phyloP scores from a whole-genome alignment of 1,140 invertebrate species.

The Achatina immaculata region DNA sequence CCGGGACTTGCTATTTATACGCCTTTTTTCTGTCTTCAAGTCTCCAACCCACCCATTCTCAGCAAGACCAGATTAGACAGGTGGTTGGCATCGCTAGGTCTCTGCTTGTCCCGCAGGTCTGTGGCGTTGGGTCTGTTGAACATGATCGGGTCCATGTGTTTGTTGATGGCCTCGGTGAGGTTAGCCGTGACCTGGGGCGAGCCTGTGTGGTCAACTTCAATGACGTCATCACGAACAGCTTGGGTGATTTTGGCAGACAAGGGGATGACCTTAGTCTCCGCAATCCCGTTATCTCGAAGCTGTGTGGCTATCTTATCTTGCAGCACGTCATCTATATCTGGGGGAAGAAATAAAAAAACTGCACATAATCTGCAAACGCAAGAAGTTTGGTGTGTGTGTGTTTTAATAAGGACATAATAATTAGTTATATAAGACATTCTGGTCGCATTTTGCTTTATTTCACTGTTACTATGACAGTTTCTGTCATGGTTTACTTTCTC shows the following conservation, averaged over 20 bases:
- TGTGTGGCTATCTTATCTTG: constrained; percentile 28
- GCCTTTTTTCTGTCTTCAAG: no score
- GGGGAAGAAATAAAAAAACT: not conserved
- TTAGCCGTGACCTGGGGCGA: constrained; percentile 23
- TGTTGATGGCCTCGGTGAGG: constrained; percentile 16
- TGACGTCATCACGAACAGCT: constrained; percentile 26
- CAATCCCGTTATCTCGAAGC: constrained; percentile 22
- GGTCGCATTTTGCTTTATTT: no score
- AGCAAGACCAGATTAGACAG: constrained; percentile 21
- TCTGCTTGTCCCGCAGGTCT: constrained; percentile 10
- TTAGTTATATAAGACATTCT: no score
- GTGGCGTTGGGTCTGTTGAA: constrained; percentile 21
- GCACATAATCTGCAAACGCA: not conserved
- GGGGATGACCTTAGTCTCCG: constrained; percentile 18
- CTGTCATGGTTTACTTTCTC: no score
- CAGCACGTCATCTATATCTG: constrained; percentile 21
- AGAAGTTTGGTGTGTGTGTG: no score
- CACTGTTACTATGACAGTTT: no score
- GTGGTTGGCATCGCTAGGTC: not conserved
- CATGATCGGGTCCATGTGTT: constrained; percentile 25
- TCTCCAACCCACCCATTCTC: not conserved
- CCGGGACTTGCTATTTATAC: no score
- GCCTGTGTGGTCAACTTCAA: not conserved
- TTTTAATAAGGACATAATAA: no score
- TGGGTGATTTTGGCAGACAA: constrained; percentile 23